Evolutionary conservation across 2,113 vertebrate species (phyloP).

Genomic region (Struthidea cinerea): DNA sequence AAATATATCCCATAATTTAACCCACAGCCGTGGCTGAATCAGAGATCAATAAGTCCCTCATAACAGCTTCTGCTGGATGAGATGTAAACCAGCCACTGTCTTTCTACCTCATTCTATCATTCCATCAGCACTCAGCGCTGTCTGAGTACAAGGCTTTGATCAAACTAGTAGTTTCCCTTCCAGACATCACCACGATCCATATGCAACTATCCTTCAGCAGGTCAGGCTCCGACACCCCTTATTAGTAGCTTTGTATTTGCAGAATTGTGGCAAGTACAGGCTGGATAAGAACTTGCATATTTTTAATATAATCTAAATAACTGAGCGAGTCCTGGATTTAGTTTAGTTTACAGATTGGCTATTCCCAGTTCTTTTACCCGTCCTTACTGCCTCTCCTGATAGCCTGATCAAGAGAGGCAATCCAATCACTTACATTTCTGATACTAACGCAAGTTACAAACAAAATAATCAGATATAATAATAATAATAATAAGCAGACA

Average conservation of each 20-base stretch:
- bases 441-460: not conserved
- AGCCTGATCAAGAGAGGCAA: not conserved
- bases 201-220: constrained; percentile 54
- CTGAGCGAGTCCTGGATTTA: not conserved
- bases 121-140: constrained; percentile 23
- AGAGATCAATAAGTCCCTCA: constrained; percentile 11
- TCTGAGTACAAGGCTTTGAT: constrained; percentile 44
- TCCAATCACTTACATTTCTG: not conserved
- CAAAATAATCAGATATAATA: not conserved
- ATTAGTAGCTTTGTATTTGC: constrained; percentile 43
- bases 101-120: constrained; percentile 24
- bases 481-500: not conserved
- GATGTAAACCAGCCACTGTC: constrained; percentile 31
- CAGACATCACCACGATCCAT: constrained; percentile 36
- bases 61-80: constrained; percentile 4
- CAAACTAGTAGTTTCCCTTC: constrained; percentile 56
- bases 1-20: not conserved
- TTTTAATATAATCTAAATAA: constrained; percentile 36
- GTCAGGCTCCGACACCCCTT: constrained; percentile 42
- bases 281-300: constrained; percentile 13
- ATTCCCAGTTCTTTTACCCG: not conserved
- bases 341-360: not conserved
- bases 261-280: constrained; percentile 50
- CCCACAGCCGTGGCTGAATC: not conserved
- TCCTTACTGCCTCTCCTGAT: not conserved